A percentile compares a stretch with the other conserved stretches of the same genome.
Evolutionary conservation across 2,888 invertebrate genomes (phyloP).

Genomic region (Psococerastis gibbosa): DNA sequence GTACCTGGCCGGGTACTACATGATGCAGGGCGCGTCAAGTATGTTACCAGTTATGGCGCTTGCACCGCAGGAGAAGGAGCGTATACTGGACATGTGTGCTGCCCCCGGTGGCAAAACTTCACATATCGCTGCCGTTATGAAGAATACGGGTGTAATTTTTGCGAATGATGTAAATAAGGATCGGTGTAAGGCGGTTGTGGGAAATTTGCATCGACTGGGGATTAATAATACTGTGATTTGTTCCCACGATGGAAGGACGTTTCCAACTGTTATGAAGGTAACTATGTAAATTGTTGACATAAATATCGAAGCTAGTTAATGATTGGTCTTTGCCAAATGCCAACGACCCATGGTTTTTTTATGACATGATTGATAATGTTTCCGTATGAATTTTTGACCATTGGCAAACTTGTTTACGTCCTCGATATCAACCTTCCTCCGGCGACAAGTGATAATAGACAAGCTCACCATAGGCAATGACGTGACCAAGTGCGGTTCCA

Average conservation of each 20-base stretch:
- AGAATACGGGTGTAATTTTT: conserved; percentile 89
- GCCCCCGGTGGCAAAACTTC: conserved; percentile 99
- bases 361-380: too few species aligned
- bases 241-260: conserved; percentile 74
- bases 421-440: too few species aligned
- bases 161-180: conserved; percentile 90
- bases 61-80: conserved; percentile 89
- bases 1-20: conserved; percentile 95
- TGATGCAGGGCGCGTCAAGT: conserved; percentile 87
- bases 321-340: too few species aligned
- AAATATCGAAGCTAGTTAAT: too few species aligned
- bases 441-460: too few species aligned
- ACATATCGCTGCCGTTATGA: conserved; percentile 95
- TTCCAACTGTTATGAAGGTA: conserved; percentile 36
- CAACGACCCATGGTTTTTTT: too few species aligned
- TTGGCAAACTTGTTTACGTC: too few species aligned
- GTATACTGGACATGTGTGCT: conserved; percentile 89
- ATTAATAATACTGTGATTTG: conserved; percentile 84
- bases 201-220: conserved; percentile 92
- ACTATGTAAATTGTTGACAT: background rate
- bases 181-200: conserved; percentile 77
- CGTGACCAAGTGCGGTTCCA: too few species aligned
- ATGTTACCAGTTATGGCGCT: conserved; percentile 95
- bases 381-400: too few species aligned
- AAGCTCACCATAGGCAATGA: too few species aligned